Base-by-base conservation (phyloP, 2,113 vertebrate genomes). In the Notechis scutatus region DNA sequence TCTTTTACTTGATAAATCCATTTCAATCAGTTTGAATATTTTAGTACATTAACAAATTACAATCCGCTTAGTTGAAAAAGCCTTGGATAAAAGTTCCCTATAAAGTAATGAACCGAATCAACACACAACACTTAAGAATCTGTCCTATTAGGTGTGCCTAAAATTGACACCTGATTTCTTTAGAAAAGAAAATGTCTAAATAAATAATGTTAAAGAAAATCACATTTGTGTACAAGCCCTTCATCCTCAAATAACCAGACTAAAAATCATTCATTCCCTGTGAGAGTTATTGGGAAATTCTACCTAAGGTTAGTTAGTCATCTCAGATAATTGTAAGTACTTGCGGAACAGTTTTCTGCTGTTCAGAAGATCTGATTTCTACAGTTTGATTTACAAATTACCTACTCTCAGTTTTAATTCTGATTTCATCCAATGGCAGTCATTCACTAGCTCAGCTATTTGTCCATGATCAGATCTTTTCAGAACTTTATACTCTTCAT, bases 381-480 rank as follows among this genome's bases (percentile, higher is more conserved):
- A 21, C 2, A 54, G 42, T 85, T 90, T 69, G n/a, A 52, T 94
- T 86, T 45, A 93, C 20, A 94, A 74, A 94, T 92, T n/a, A 21
- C 29, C 93, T 89, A 8, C 0, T 0, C 0, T 9, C 56, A 45
- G 56, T 94, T 57, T 45, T 12, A 20, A 93, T 88, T 92, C 90
- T 69, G 59, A 95, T 94, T 97, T 91, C 55, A 95, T 93, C 88
- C 3, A 95, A 9, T 74, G 55, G 91, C 92, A 94, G 14, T 92
- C 21, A 87, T 87, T 92, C 20, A 94, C 90, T 55, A 92, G 29
- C 0, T 4, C 64, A 92, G 55, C 0, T n/a, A 11, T 8, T 11
- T 86, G 12, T 69, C 21, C 52, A n/a, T 54, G 23, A 88, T 61
- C 45, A 88, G 57, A 86, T 91, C 29, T 50, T 50, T 55, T n/a